Evolutionary conservation across 2,797 vertebrate species (phyloP).

Genomic region (Acanthopagrus latus): DNA sequence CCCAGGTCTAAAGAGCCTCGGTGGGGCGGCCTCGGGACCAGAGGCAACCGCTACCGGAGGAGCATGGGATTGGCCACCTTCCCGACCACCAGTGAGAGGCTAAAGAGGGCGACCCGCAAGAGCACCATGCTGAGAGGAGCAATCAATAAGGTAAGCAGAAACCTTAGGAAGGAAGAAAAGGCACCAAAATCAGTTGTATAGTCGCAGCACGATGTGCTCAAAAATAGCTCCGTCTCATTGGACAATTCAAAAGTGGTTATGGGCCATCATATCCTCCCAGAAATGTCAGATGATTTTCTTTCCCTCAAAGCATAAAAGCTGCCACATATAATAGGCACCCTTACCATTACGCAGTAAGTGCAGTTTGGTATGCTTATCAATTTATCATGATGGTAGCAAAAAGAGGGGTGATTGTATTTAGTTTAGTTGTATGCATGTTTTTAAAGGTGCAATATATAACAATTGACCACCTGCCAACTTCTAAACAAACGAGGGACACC

Average conservation of each 20-base stretch:
- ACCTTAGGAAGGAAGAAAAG: not conserved
- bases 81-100: conserved; percentile 87
- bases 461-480: too few relatives aligned
- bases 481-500: too few relatives aligned
- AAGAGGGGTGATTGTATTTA: not conserved
- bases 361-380: not conserved
- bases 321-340: not conserved
- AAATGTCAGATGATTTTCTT: not conserved
- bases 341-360: not conserved
- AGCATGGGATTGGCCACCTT: conserved; percentile 78
- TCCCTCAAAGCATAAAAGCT: not conserved
- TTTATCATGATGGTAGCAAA: not conserved
- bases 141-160: conserved; percentile 80
- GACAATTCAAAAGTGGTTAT: not conserved
- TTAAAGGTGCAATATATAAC: too few relatives aligned
- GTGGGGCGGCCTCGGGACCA: conserved; percentile 78
- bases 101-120: conserved; percentile 93
- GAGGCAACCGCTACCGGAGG: conserved; percentile 76
- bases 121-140: conserved; percentile 88
- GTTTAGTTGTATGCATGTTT: too few relatives aligned
- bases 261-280: not conserved
- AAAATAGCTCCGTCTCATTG: not conserved
- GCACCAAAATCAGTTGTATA: not conserved
- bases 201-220: not conserved
- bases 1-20: conserved; percentile 85